A percentile compares a stretch with the other conserved stretches of the same genome.
Conservation (phyloP, 2,797 vertebrate genomes). For the Manis javanica region DNA sequence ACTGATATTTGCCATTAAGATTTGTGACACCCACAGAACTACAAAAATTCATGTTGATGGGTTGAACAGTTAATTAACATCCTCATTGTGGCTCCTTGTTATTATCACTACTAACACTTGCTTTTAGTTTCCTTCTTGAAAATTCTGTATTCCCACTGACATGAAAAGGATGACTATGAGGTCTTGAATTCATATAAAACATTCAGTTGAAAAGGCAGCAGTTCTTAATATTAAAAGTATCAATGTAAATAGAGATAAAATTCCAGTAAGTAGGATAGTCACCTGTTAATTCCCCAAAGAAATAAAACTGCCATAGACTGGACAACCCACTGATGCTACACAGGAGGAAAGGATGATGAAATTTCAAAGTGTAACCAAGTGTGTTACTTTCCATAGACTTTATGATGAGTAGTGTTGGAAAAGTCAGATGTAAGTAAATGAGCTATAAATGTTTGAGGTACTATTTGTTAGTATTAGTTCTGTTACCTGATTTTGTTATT, state of each 20-base stretch:
- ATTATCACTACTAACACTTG: neutral
- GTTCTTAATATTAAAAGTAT: neutral
- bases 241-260: neutral
- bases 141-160: neutral
- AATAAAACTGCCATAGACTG: neutral
- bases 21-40: slow-evolving; percentile 45
- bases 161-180: neutral
- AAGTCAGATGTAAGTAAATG: neutral
- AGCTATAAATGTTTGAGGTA: neutral
- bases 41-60: neutral
- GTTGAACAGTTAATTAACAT: neutral
- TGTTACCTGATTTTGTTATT: slow-evolving; percentile 4
- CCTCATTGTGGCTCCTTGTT: neutral
- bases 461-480: neutral
- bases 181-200: neutral
- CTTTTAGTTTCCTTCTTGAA: neutral
- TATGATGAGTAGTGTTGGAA: neutral
- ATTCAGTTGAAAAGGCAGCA: neutral
- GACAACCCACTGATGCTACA: neutral
- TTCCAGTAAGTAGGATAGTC: neutral
- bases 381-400: neutral
- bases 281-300: neutral
- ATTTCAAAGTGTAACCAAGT: neutral
- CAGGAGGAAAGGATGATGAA: neutral
- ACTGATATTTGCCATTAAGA: slow-evolving; percentile 52